Conservation (phyloP, 2,113 vertebrate species). For the Cebus imitator region DNA sequence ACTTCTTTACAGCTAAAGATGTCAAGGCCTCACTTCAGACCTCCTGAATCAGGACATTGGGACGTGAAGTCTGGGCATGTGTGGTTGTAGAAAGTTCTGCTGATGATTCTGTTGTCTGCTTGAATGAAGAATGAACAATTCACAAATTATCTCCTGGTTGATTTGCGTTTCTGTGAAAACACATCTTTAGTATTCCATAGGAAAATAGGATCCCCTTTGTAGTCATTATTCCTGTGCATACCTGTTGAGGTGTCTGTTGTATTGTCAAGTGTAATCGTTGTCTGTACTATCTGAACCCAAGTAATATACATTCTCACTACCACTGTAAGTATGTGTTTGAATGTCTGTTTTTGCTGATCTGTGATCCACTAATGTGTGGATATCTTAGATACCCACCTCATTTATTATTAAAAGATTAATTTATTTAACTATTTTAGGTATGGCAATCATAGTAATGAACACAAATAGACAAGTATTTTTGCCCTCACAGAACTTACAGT, state of each 20-base stretch:
- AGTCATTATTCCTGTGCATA: background rate
- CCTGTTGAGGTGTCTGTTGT: background rate
- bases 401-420: slow-evolving; percentile 35
- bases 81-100: background rate
- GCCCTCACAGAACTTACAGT: background rate
- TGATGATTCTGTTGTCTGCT: background rate
- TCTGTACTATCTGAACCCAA: background rate
- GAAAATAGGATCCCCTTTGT: background rate
- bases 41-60: background rate
- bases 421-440: background rate
- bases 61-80: background rate
- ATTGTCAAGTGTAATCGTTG: background rate
- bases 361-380: background rate
- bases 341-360: background rate
- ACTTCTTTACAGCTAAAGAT: background rate
- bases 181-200: background rate
- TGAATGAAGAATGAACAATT: background rate
- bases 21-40: background rate
- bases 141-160: background rate
- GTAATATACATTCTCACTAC: background rate
- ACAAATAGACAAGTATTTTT: background rate
- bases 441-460: background rate
- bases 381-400: background rate
- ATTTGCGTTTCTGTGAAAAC: slow-evolving; percentile 21
- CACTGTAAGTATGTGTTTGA: background rate